Conservation (phyloP, 2,113 vertebrate genomes). For the Hylia prasina region DNA sequence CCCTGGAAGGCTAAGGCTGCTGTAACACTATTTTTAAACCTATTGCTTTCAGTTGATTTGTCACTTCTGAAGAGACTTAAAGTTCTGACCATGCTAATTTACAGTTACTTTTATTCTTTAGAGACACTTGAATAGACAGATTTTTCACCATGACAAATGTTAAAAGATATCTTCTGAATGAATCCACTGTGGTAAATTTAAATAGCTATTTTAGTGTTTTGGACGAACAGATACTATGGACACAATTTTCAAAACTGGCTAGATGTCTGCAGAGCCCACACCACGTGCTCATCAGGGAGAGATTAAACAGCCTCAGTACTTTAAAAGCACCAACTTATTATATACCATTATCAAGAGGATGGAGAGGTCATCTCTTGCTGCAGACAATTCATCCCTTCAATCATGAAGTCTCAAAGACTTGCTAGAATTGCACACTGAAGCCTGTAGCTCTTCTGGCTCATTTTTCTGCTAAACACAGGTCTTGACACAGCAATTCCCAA, state of each 20-base stretch:
- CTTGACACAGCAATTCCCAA: not conserved
- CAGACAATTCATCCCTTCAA: not conserved
- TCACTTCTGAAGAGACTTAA: not conserved
- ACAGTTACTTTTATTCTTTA: not conserved
- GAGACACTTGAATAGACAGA: not conserved
- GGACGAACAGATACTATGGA: not conserved
- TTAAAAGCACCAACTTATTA: not conserved
- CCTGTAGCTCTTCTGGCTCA: not conserved
- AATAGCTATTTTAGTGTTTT: not conserved
- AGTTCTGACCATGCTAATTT: not conserved
- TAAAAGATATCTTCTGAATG: not conserved
- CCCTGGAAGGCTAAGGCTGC: not conserved
- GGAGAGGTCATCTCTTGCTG: not conserved
- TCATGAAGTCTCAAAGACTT: not conserved
- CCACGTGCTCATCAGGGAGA: not conserved
- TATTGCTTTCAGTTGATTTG: not conserved
- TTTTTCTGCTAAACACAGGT: not conserved
- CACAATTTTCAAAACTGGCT: not conserved
- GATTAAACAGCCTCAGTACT: not conserved
- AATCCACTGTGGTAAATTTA: not conserved
- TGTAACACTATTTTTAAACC: not conserved
- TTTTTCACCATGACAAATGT: not conserved
- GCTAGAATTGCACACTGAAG: not conserved
- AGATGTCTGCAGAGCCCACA: not conserved
- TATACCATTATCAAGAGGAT: not conserved